Percentiles rank a stretch among this genome's conserved stretches.
Conservation (phyloP, 2,797 vertebrate genomes). For the Catamblyrhynchus diadema region DNA sequence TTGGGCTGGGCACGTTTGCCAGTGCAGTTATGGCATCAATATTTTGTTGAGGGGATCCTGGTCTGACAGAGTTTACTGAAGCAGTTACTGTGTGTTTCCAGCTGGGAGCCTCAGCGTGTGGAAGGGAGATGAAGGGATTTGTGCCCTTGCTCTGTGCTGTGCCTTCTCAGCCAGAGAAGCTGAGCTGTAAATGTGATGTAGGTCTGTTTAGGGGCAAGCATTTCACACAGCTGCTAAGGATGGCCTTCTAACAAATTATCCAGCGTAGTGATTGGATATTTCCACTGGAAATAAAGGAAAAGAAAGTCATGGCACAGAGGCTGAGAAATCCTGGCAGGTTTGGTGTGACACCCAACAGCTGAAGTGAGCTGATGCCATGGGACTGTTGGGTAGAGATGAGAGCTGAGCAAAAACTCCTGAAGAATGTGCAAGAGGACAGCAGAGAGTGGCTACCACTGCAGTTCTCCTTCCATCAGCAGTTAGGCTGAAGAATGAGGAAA, state of each 20-base stretch:
- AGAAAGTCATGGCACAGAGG: neutral
- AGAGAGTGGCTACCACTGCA: neutral
- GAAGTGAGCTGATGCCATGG: neutral
- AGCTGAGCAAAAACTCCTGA: neutral
- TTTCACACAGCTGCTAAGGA: neutral
- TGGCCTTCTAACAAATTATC: neutral
- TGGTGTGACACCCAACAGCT: neutral
- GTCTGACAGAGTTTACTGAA: too few species aligned
- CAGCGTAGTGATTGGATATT: neutral
- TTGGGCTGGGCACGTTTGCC: too few species aligned
- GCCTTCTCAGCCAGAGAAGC: neutral
- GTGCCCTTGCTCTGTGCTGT: neutral
- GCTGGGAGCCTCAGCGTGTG: fast-evolving
- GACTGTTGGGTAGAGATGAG: fast-evolving
- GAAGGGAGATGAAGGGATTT: neutral
- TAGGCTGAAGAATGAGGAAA: neutral
- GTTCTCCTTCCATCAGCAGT: neutral
- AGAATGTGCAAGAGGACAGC: fast-evolving
- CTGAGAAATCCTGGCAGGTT: neutral
- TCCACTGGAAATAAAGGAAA: neutral
- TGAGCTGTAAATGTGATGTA: neutral
- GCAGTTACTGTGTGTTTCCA: neutral
- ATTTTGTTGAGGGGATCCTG: too few species aligned
- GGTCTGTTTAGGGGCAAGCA: neutral
- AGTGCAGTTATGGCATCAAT: too few species aligned